Conservation (phyloP, 2,113 vertebrate genomes). For the Cisticola juncidis region DNA sequence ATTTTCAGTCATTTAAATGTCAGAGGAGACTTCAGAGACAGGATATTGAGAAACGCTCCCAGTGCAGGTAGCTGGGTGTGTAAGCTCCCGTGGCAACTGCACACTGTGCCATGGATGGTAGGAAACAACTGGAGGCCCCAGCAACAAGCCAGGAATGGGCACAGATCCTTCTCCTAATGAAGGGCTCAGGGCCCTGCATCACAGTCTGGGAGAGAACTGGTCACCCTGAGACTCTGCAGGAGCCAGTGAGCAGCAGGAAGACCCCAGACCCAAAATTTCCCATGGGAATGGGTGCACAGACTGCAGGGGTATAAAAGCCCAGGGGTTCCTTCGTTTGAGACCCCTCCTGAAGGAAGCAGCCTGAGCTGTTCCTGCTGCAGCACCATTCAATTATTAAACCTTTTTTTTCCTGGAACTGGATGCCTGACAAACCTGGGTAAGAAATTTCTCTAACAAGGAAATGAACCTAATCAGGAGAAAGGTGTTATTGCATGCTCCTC, state of each 20-base stretch:
- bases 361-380: background rate
- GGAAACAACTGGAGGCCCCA: background rate
- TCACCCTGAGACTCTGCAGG: background rate
- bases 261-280: background rate
- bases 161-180: background rate
- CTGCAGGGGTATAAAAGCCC: background rate
- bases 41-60: background rate
- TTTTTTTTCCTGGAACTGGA: background rate
- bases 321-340: accelerated
- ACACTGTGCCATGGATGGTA: background rate
- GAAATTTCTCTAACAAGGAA: background rate
- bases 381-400: background rate
- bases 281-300: background rate
- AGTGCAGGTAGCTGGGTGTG: background rate
- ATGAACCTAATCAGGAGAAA: background rate
- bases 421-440: background rate
- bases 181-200: background rate
- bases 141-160: background rate
- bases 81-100: background rate
- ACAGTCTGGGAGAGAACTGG: background rate
- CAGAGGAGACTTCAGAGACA: background rate
- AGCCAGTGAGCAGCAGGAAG: background rate
- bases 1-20: background rate
- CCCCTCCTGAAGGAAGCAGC: background rate
- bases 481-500: background rate